Evolutionary conservation across 1,140 invertebrate genomes (phyloP).

Genomic region (Microplitis demolitor): DNA sequence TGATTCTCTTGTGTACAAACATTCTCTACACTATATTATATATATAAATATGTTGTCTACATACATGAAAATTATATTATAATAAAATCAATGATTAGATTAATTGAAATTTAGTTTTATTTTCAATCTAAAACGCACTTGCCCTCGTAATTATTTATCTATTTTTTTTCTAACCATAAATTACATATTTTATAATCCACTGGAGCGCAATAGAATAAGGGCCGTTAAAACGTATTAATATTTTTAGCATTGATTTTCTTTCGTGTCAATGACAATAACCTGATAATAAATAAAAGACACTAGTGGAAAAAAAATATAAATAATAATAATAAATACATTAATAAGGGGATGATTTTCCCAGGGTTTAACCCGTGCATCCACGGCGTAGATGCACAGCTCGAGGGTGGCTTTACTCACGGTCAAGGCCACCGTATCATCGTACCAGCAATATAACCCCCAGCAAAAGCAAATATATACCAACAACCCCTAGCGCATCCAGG

Average conservation of each 20-base stretch:
- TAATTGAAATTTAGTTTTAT: too few relatives aligned
- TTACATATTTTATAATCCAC: background rate
- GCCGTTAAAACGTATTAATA: background rate
- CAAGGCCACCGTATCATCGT: slow-evolving; percentile 33
- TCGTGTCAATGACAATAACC: background rate
- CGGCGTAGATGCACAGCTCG: slow-evolving; percentile 24
- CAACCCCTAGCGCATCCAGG: background rate
- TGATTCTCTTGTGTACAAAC: background rate
- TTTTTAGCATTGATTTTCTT: background rate
- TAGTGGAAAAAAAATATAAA: background rate
- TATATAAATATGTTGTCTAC: too few relatives aligned
- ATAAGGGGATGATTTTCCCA: background rate
- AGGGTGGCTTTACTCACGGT: slow-evolving; percentile 41
- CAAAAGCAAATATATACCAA: background rate
- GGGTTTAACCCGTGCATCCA: slow-evolving; percentile 11
- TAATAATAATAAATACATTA: background rate
- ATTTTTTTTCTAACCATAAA: too few relatives aligned
- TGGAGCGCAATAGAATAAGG: background rate
- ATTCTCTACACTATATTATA: background rate
- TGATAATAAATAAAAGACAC: background rate
- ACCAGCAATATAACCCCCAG: slow-evolving; percentile 1
- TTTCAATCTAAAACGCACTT: too few relatives aligned
- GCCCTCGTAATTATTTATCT: too few relatives aligned
- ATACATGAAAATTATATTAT: too few relatives aligned
- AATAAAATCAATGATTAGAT: too few relatives aligned